Conservation (phyloP, 2,797 vertebrate species). For the Neoniphon sammara region DNA sequence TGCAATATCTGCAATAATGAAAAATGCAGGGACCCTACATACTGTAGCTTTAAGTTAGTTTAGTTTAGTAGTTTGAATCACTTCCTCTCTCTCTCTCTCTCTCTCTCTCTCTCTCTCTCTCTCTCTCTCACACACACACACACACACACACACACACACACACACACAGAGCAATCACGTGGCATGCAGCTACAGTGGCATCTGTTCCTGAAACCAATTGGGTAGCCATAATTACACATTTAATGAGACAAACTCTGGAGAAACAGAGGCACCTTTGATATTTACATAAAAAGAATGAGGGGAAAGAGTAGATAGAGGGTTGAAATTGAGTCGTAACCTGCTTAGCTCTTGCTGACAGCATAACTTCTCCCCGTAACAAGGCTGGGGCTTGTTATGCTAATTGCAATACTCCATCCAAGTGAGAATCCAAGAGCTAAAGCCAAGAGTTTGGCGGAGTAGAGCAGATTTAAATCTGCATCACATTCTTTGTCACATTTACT, state of each 20-base stretch:
- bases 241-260: constrained; percentile 35
- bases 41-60: too few species aligned
- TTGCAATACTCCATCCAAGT: constrained; percentile 40
- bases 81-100: too few species aligned
- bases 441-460: constrained; percentile 24
- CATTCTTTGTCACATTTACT: constrained; percentile 32
- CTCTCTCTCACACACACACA: background rate
- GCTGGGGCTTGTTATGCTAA: constrained; percentile 59
- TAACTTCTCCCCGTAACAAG: constrained; percentile 51
- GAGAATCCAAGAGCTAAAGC: constrained; percentile 40
- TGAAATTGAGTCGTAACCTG: constrained; percentile 52
- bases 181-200: constrained; percentile 1
- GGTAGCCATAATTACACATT: constrained; percentile 40
- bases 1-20: too few species aligned
- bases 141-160: background rate
- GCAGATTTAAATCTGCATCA: constrained; percentile 51
- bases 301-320: constrained; percentile 12
- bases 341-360: constrained; percentile 58
- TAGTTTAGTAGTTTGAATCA: too few species aligned
- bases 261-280: constrained; percentile 33
- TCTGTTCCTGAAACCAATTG: constrained; percentile 37
- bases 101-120: too few species aligned
- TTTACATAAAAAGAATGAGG: constrained; percentile 40
- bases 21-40: too few species aligned
- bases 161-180: background rate